A percentile compares a stretch with the other conserved stretches of the same genome.
Conservation (phyloP, 1,140 invertebrate species). For the Alviniconcha marisindica region DNA sequence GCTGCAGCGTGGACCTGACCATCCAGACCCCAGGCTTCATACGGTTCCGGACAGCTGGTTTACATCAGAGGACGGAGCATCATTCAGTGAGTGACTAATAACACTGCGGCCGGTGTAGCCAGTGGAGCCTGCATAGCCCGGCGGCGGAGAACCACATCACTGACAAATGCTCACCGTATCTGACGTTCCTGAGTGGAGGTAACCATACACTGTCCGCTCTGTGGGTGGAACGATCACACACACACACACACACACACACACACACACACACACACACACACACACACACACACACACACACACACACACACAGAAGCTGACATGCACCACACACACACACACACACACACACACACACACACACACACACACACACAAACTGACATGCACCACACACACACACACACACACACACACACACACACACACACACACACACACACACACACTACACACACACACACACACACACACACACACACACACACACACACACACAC, state of each 20-base stretch:
- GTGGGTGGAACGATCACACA: not conserved
- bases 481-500: not conserved
- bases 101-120: not conserved
- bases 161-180: not conserved
- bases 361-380: no score
- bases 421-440: conserved; percentile 12
- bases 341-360: no score
- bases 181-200: not conserved
- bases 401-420: not conserved
- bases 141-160: not conserved
- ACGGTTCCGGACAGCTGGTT: no score
- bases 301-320: not conserved
- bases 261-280: conserved; percentile 10
- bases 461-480: not conserved
- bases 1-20: no score
- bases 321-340: not conserved
- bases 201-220: no score
- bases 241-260: conserved; percentile 1
- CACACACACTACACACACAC: not conserved
- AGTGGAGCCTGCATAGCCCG: not conserved
- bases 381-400: not conserved
- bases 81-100: not conserved
- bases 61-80: not conserved
- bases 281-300: not conserved
- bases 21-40: no score